Base-by-base conservation (phyloP, 1,140 invertebrate genomes). In the Chelonus insularis region DNA sequence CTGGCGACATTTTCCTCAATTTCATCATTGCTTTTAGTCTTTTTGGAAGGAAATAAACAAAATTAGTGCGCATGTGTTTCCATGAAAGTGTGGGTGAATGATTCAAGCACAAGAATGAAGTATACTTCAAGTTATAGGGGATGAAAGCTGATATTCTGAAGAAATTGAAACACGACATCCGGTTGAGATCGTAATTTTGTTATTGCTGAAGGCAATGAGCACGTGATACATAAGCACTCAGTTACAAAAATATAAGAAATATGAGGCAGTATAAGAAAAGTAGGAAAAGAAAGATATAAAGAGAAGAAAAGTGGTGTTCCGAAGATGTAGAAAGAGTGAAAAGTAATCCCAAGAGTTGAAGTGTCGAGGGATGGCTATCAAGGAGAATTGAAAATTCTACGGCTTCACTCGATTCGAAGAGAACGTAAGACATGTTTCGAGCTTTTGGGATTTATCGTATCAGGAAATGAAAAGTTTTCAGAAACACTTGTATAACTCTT, bases 121-220 rank as follows among this genome's bases (percentile, higher is more conserved):
- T n/a, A n/a, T n/a, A n/a, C n/a, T n/a, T n/a, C n/a, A n/a, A n/a
- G n/a, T n/a, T n/a, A n/a, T n/a, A n/a, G n/a, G n/a, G n/a, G n/a
- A n/a, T n/a, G n/a, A n/a, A n/a, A n/a, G n/a, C n/a, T n/a, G n/a
- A n/a, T n/a, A n/a, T n/a, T n/a, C n/a, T n/a, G n/a, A n/a, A n/a
- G n/a, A n/a, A n/a, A n/a, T n/a, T n/a, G n/a, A n/a, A n/a, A n/a
- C n/a, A n/a, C n/a, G n/a, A n/a, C n/a, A n/a, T n/a, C n/a, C n/a
- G n/a, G n/a, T n/a, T n/a, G 23, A 12, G 41, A 23, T 65, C 68
- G 69, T 72, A 77, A 75, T n/a, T n/a, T n/a, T n/a, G n/a, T 29
- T 29, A 29, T 29, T 29, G 25, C 25, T 65, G 64, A 52, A 41
- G 34, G 48, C 32, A 25, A 29, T 29, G 7, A 7, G 7, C 25